Evolutionary conservation across 1,140 invertebrate genomes (phyloP).

Genomic region (Ephestia elutella): DNA sequence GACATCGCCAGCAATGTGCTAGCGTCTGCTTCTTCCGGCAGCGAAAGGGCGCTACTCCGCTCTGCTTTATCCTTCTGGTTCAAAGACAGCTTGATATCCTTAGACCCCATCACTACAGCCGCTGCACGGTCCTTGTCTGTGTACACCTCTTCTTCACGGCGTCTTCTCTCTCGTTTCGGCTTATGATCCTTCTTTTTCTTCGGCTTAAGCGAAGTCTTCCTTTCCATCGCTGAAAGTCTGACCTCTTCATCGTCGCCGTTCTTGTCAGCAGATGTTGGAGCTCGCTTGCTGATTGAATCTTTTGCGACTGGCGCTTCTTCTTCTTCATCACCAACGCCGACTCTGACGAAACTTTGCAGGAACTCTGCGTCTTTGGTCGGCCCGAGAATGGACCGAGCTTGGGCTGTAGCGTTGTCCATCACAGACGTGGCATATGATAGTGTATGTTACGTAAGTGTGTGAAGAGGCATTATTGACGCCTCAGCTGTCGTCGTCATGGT

Average conservation of each 20-base stretch:
- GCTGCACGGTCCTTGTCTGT: constrained; percentile 93
- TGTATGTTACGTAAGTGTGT: constrained; percentile 52
- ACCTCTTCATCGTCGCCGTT: constrained; percentile 39
- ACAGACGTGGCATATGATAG: constrained; percentile 10
- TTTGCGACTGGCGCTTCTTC: constrained; percentile 59
- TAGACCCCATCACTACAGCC: constrained; percentile 86
- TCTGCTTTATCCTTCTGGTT: constrained; percentile 87
- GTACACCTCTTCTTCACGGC: constrained; percentile 86
- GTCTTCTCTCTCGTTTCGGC: constrained; percentile 74
- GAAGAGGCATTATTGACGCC: constrained; percentile 59
- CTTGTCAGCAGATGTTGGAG: constrained; percentile 49
- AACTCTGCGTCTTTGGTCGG: constrained; percentile 82
- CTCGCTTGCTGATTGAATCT: constrained; percentile 64
- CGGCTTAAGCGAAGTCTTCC: constrained; percentile 57
- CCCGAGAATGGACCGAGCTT: constrained; percentile 74
- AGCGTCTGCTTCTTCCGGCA: constrained; percentile 86
- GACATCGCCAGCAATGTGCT: constrained; percentile 83
- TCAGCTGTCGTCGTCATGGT: constrained; percentile 55
- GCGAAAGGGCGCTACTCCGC: constrained; percentile 80
- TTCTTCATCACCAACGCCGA: constrained; percentile 73
- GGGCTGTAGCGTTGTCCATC: constrained; percentile 54
- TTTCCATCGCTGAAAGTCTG: constrained; percentile 33
- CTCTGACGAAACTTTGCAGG: constrained; percentile 83
- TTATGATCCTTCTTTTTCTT: constrained; percentile 54
- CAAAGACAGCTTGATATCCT: constrained; percentile 89